A percentile compares a stretch with the other conserved stretches of the same genome.
These are phyloP conservation scores for Sebastes paucispinis DNA, from an alignment of 2,797 vertebrate genomes.

Conservation along the genomic window DNA sequence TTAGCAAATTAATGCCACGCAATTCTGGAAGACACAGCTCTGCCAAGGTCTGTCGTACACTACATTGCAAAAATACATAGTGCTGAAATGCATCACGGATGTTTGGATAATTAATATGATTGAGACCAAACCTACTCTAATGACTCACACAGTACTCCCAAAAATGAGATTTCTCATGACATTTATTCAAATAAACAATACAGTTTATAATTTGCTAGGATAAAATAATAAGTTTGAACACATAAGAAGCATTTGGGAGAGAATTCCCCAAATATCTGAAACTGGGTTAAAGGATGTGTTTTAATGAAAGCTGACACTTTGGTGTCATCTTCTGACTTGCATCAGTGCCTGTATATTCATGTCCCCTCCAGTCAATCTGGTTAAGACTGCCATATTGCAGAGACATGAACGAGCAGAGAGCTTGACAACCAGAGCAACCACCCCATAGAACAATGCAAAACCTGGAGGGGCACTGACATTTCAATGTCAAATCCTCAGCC, in stretches of 20 bases:
- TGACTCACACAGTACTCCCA: constrained; percentile 79
- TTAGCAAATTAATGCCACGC: constrained; percentile 47
- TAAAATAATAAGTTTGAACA: constrained; percentile 82
- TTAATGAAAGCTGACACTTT: constrained; percentile 77
- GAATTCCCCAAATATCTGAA: constrained; percentile 73
- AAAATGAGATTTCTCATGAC: constrained; percentile 82
- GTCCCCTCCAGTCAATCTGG: constrained; percentile 60
- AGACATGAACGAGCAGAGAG: constrained; percentile 67
- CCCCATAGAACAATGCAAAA: constrained; percentile 66
- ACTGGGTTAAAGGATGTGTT: constrained; percentile 71
- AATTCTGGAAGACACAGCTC: constrained; percentile 71
- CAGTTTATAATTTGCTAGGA: constrained; percentile 82
- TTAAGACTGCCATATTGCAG: constrained; percentile 62
- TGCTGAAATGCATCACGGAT: constrained; percentile 65
- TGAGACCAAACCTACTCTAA: constrained; percentile 73
- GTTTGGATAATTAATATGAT: constrained; percentile 59
- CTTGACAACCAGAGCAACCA: constrained; percentile 68
- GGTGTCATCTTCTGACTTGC: constrained; percentile 74
- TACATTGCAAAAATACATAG: constrained; percentile 59
- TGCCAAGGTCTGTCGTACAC: constrained; percentile 59
- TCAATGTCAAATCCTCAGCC: constrained; percentile 65
- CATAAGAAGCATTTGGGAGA: constrained; percentile 78
- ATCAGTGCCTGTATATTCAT: constrained; percentile 64
- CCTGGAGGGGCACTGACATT: constrained; percentile 72
- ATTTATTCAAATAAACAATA: constrained; percentile 87